Evolutionary conservation across 2,797 vertebrate genomes (phyloP), one percentile per base, ranked within the genome.

Genomic region (Onychomys arenicola): DNA sequence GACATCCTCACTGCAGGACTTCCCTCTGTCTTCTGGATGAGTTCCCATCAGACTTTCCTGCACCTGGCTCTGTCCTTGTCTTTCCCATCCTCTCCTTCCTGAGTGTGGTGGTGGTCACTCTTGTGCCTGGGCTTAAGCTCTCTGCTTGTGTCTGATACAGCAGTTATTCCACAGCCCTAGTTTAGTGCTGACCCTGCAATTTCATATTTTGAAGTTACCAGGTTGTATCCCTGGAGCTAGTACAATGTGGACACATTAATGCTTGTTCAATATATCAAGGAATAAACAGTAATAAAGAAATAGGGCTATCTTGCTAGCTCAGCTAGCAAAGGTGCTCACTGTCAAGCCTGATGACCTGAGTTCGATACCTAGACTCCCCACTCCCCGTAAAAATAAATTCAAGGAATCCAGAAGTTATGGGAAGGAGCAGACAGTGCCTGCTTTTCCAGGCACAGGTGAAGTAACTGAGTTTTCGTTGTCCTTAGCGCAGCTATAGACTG

Each of bases 271-370:
- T 17, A 40, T n/a, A 89, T 81, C 71, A 46, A 0, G 25, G 46
- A 88, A 77, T 61, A 89, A 71, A 49, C 83, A 94, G 10, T 76
- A 69, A 52, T 93, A 67, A 90, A 84, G 61, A 49, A n/a, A 49
- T 27, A 25, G 63, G 12, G 43, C 21, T 69, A 14, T 32, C 40
- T 34, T 65, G 43, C 34, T 67, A 67, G 19, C 32, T 67, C 32
- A 67, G 63, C 32, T 25, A 11, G 40, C 25, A 67, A 75, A 43
- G 73, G 40, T 27, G 13, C 37, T 43, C 29, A 37, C 13, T 85
- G 6, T 29, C 6, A 9, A 49, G 21, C 17, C 43, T 34, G 29
- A 34, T 49, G 43, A 25, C 29, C 61, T 52, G 40, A 67, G 29
- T 67, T 85, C 14, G 6, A n/a, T 67, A n/a, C 63, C 43, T 49